phyloP scores from a whole-genome alignment of 1,140 invertebrate genomes.

The Brachionus sp. region DNA sequence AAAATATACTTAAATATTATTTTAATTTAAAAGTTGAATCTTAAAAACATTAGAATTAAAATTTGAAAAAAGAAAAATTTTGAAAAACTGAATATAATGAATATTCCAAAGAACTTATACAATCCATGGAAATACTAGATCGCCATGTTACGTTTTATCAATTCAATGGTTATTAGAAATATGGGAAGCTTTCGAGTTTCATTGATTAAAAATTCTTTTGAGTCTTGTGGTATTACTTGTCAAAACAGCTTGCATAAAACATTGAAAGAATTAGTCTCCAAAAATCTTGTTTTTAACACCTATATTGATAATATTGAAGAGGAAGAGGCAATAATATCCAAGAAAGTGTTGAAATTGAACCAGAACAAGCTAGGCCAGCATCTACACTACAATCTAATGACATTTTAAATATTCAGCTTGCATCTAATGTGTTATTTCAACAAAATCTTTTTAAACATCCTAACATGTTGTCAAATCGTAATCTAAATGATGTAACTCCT shows the following conservation, averaged over 20 bases:
- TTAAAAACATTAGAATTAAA: too few relatives aligned
- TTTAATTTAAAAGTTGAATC: too few relatives aligned
- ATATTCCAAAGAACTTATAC: neutral
- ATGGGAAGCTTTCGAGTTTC: too few relatives aligned
- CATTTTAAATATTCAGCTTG: too few relatives aligned
- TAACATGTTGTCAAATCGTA: neutral
- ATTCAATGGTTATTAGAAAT: neutral
- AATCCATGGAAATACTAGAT: neutral
- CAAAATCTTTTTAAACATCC: too few relatives aligned
- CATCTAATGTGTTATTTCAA: too few relatives aligned
- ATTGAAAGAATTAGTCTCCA: neutral
- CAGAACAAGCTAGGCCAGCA: neutral
- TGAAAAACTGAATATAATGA: too few relatives aligned
- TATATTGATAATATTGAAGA: neutral
- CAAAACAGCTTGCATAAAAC: neutral
- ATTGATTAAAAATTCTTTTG: neutral
- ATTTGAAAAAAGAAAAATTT: too few relatives aligned
- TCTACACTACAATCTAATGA: neutral
- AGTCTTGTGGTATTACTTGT: neutral
- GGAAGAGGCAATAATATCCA: neutral
- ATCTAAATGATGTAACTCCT: neutral
- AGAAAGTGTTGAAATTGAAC: neutral
- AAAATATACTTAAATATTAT: too few relatives aligned
- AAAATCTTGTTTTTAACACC: neutral
- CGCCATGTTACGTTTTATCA: neutral